Percentiles rank a stretch among this genome's conserved stretches.
phyloP scores from a whole-genome alignment of 2,797 vertebrate species.

The Smutsia gigantea region DNA sequence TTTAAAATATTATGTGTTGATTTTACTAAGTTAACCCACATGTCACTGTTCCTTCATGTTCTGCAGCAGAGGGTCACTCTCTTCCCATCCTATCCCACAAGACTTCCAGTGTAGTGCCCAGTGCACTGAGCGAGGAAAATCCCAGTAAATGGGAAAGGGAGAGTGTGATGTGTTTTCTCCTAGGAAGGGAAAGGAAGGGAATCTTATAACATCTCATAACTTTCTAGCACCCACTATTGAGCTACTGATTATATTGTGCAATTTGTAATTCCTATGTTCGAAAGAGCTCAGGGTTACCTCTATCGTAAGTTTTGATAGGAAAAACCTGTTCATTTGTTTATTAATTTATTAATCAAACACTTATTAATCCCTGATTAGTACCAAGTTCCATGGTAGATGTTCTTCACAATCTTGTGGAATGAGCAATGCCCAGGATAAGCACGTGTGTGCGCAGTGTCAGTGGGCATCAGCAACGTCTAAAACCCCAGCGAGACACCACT shows the following conservation, averaged over 20 bases:
- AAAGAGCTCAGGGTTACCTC: not conserved
- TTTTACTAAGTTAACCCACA: slow-evolving; percentile 11
- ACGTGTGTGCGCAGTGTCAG: not conserved
- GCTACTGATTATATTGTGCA: not conserved
- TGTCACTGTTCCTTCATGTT: not conserved
- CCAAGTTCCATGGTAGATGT: not conserved
- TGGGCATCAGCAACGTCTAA: not conserved
- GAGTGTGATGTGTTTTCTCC: not conserved
- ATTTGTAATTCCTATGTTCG: not conserved
- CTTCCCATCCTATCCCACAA: not conserved
- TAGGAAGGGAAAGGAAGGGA: not conserved
- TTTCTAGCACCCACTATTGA: not conserved
- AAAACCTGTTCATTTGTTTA: not conserved
- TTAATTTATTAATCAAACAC: not conserved
- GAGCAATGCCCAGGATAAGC: not conserved
- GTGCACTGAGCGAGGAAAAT: not conserved
- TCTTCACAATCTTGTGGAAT: not conserved
- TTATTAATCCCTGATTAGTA: not conserved
- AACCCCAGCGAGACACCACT: not conserved
- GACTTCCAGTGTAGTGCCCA: not conserved
- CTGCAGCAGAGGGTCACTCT: not conserved
- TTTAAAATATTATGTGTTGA: not conserved
- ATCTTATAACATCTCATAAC: not conserved
- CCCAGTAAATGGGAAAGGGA: not conserved
- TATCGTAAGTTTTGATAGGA: not conserved